phyloP scores from a whole-genome alignment of 2,888 invertebrate species.

The Augochlorella aurata region DNA sequence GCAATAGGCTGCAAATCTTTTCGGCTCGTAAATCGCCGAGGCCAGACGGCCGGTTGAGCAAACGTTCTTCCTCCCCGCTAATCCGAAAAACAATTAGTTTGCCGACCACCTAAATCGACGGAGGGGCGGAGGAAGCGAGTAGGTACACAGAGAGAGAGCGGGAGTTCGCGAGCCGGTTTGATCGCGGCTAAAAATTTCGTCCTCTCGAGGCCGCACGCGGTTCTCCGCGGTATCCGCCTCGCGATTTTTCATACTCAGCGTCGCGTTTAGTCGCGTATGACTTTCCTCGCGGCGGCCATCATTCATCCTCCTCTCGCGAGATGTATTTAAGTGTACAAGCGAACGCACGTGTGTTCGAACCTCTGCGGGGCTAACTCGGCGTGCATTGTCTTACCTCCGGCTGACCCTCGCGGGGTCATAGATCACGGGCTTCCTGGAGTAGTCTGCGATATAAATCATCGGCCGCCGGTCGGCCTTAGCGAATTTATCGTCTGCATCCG shows the following conservation, averaged over 20 bases:
- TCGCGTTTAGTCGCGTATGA: conserved; percentile 46
- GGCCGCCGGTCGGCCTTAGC: conserved; percentile 70
- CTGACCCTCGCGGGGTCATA: conserved; percentile 69
- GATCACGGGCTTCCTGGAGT: conserved; percentile 72
- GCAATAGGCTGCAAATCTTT: too few species aligned
- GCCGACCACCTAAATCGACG: too few species aligned
- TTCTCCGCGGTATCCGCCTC: conserved; percentile 31
- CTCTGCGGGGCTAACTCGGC: conserved; percentile 15
- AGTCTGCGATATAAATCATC: conserved; percentile 74
- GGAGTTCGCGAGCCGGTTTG: neutral
- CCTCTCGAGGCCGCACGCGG: too few species aligned
- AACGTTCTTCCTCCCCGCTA: too few species aligned
- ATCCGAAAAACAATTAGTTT: too few species aligned
- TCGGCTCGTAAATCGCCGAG: too few species aligned
- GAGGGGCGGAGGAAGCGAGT: too few species aligned
- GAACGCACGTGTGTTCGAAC: conserved; percentile 61
- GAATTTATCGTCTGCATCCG: conserved; percentile 74
- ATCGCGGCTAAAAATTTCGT: conserved; percentile 15
- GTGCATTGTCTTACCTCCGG: conserved; percentile 73
- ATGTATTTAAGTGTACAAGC: conserved; percentile 60
- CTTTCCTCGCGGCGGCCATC: conserved; percentile 45
- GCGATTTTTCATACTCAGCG: conserved; percentile 55
- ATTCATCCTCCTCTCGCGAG: conserved; percentile 50
- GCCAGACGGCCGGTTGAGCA: too few species aligned
- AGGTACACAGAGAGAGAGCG: too few species aligned